Percentiles rank a stretch among this genome's conserved stretches.
phyloP scores from a whole-genome alignment of 2,888 invertebrate genomes.

The Melanophora roralis region DNA sequence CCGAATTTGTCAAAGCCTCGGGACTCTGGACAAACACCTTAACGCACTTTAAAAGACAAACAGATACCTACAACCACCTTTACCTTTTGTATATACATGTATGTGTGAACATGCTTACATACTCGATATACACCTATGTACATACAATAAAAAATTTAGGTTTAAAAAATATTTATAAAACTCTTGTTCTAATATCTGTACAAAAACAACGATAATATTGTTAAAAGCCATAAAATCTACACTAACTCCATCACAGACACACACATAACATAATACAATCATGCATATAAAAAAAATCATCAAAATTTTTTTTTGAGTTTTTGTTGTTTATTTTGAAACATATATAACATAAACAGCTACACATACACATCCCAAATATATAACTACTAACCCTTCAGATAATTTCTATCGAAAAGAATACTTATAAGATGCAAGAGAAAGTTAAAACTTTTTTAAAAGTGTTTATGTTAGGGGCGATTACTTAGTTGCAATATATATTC shows the following conservation, averaged over 20 bases:
- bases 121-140: slow-evolving; percentile 8
- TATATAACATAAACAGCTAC: background rate
- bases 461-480: no score
- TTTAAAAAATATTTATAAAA: slow-evolving; percentile 48
- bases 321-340: slow-evolving; percentile 13
- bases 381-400: no score
- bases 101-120: background rate
- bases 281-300: background rate
- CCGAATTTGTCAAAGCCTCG: no score
- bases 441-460: no score
- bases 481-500: no score
- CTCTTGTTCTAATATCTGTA: background rate
- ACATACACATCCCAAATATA: no score
- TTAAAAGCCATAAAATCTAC: slow-evolving; percentile 19
- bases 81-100: background rate
- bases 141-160: slow-evolving; percentile 41
- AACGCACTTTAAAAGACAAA: background rate
- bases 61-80: background rate
- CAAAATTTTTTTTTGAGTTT: slow-evolving; percentile 31
- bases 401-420: no score
- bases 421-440: no score
- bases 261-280: background rate
- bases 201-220: background rate
- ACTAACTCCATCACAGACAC: slow-evolving; percentile 7
- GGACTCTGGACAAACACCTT: background rate